These are phyloP conservation scores for Gymnoscopelus braueri DNA, from an alignment of 2,797 vertebrate species.

Conservation along the genomic window DNA sequence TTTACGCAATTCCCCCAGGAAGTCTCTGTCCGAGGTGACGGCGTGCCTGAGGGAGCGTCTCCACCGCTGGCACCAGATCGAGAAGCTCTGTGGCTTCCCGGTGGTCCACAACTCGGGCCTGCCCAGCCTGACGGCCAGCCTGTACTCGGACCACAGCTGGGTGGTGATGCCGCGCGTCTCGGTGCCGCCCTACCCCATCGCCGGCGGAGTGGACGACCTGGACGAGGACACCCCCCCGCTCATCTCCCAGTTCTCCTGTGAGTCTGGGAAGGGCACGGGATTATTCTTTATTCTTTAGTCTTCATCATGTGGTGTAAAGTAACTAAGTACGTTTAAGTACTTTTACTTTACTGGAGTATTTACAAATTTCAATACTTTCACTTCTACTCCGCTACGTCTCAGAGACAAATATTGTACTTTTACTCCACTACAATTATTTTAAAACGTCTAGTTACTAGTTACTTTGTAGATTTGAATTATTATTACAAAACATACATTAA, in stretches of 20 bases:
- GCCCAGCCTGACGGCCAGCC: slow-evolving; percentile 92
- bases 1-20: slow-evolving; percentile 73
- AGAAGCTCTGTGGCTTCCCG: slow-evolving; percentile 95
- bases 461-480: no score
- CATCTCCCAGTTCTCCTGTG: slow-evolving; percentile 93
- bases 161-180: slow-evolving; percentile 97
- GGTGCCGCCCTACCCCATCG: slow-evolving; percentile 96
- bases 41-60: slow-evolving; percentile 95
- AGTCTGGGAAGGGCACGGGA: slow-evolving; percentile 44
- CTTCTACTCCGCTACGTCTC: no score
- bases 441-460: no score
- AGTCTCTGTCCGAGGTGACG: slow-evolving; percentile 94
- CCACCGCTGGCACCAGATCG: slow-evolving; percentile 99
- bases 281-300: no score
- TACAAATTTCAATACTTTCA: no score
- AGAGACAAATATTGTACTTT: no score
- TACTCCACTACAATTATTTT: no score
- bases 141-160: slow-evolving; percentile 98
- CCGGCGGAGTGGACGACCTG: slow-evolving; percentile 97
- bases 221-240: slow-evolving; percentile 98
- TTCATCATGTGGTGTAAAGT: no score
- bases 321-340: no score
- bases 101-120: slow-evolving; percentile 95
- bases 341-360: no score
- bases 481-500: no score